These are phyloP conservation scores for Montipora capricornis DNA, from an alignment of 64 coral and sea anemone genomes.

Conservation along the genomic window DNA sequence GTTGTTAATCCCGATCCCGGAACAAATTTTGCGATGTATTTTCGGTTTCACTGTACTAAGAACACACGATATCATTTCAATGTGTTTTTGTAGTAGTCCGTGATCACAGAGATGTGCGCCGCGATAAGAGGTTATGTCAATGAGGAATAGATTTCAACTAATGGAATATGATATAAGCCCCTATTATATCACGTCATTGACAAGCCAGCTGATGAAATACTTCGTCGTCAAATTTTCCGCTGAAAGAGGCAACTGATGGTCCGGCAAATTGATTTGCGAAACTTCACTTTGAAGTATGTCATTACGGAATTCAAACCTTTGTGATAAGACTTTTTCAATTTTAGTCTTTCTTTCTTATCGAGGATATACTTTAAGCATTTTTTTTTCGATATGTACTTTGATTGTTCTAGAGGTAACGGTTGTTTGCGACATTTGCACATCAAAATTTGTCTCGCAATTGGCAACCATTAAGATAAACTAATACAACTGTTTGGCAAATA, in stretches of 20 bases:
- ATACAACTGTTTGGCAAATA: background rate
- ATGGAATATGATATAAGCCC: background rate
- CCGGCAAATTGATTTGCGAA: background rate
- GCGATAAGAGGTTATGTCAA: constrained; percentile 29
- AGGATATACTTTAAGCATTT: background rate
- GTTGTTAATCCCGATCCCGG: background rate
- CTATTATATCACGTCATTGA: background rate
- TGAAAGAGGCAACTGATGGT: background rate
- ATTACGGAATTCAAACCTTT: background rate
- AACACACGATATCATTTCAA: background rate
- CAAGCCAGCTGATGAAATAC: background rate
- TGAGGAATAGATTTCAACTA: background rate
- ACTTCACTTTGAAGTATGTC: background rate
- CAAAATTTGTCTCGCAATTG: background rate
- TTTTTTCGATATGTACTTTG: background rate
- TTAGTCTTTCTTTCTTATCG: background rate
- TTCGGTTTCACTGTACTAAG: background rate
- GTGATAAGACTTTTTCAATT: background rate
- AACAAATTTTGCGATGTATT: constrained; percentile 18
- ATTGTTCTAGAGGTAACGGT: background rate
- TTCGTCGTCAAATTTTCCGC: background rate
- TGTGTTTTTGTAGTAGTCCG: constrained; percentile 18
- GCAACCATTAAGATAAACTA: background rate
- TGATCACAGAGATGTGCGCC: constrained; percentile 10
- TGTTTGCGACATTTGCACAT: background rate